Conservation (phyloP, 1,140 invertebrate genomes). For the Dinothrombium tinctorium region DNA sequence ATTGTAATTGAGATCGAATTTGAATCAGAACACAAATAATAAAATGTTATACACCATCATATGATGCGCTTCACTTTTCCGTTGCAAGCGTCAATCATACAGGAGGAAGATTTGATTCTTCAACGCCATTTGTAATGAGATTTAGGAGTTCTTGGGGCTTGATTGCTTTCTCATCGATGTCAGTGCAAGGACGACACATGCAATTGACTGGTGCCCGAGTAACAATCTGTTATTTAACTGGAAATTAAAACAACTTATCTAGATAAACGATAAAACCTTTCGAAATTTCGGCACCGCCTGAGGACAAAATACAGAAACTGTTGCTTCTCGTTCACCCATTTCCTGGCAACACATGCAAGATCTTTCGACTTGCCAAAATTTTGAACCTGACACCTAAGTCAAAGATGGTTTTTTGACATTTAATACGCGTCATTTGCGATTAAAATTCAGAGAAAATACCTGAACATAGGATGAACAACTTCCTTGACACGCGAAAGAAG, state of each 20-base stretch:
- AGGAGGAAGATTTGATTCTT: too few relatives aligned
- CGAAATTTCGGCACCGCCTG: conserved; percentile 61
- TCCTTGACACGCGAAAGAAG: conserved; percentile 72
- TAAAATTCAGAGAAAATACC: conserved; percentile 25
- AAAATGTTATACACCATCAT: too few relatives aligned
- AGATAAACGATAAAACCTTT: too few relatives aligned
- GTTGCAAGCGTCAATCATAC: too few relatives aligned
- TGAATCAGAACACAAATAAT: too few relatives aligned
- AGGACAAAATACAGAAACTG: conserved; percentile 62
- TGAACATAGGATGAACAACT: conserved; percentile 74
- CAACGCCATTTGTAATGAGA: too few relatives aligned
- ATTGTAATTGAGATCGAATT: too few relatives aligned
- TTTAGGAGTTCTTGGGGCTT: conserved; percentile 53
- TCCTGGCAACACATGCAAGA: conserved; percentile 86
- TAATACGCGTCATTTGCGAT: background rate
- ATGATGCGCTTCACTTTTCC: too few relatives aligned
- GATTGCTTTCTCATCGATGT: conserved; percentile 57
- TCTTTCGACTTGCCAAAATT: conserved; percentile 85
- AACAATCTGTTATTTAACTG: conserved; percentile 50
- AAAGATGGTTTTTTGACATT: too few relatives aligned
- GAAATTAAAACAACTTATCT: too few relatives aligned
- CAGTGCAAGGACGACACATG: conserved; percentile 75
- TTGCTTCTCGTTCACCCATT: conserved; percentile 68
- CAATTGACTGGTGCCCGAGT: conserved; percentile 74
- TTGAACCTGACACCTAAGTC: conserved; percentile 63